Conservation (phyloP, 2,797 vertebrate species). For the Allochrocebus solatus region DNA sequence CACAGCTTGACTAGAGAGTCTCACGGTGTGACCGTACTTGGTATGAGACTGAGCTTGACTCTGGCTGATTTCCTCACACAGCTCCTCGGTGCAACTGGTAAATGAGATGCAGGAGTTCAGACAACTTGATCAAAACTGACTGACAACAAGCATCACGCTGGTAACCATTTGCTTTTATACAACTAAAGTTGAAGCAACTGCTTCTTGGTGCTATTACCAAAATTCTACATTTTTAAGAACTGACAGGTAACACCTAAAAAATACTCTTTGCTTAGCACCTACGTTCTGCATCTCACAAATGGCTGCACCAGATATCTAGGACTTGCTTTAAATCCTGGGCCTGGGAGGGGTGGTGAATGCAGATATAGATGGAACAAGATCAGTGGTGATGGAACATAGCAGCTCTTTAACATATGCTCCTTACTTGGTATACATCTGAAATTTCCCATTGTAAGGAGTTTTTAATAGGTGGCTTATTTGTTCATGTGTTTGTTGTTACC, state of each 20-base stretch:
- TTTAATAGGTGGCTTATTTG: background rate
- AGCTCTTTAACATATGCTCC: background rate
- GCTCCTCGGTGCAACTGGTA: background rate
- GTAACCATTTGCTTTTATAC: background rate
- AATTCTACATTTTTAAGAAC: background rate
- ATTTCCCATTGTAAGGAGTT: background rate
- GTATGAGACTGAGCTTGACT: background rate
- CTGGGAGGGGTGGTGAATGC: too few relatives aligned
- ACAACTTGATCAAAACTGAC: background rate
- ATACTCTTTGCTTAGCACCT: background rate
- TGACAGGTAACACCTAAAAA: background rate
- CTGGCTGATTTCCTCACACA: background rate
- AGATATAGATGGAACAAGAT: background rate
- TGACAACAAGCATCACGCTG: background rate
- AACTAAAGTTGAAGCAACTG: background rate
- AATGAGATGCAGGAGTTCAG: background rate
- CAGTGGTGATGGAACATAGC: fast-evolving
- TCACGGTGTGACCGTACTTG: too few relatives aligned
- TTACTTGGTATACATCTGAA: background rate
- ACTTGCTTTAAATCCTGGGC: background rate
- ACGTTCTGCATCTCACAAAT: background rate
- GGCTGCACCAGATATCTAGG: background rate
- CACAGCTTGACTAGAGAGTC: background rate
- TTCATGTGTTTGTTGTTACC: background rate
- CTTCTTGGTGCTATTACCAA: background rate